Percentiles rank a stretch among this genome's conserved stretches.
Evolutionary conservation across 2,113 vertebrate species (phyloP).

Genomic region (Pygoscelis antarcticus): DNA sequence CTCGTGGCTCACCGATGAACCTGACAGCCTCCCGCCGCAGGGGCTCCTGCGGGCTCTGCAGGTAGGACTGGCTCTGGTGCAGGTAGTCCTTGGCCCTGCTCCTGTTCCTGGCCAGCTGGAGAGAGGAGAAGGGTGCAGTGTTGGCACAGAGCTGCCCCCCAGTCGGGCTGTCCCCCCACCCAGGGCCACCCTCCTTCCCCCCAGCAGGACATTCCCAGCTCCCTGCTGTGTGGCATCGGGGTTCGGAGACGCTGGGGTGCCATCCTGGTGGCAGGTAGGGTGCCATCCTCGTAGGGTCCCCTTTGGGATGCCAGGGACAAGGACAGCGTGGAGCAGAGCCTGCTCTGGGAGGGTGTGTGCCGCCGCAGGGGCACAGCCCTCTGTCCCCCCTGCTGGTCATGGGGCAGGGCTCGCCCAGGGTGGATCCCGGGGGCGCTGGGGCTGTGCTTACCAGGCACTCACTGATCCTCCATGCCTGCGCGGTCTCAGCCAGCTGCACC

Average conservation of each 20-base stretch:
- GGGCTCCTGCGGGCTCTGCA: not conserved
- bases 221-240: rapidly evolving
- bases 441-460: not conserved
- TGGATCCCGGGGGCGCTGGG: rapidly evolving
- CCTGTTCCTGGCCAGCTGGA: not conserved
- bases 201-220: not conserved
- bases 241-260: not conserved
- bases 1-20: not conserved
- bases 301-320: rapidly evolving
- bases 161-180: rapidly evolving
- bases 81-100: not conserved
- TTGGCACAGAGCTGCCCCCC: not conserved
- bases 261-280: not conserved
- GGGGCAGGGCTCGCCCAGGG: not conserved
- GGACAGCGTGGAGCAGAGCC: not conserved
- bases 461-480: rapidly evolving
- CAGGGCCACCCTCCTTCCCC: not conserved
- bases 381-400: rapidly evolving
- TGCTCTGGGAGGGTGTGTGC: rapidly evolving
- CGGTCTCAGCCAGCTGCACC: not conserved
- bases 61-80: not conserved
- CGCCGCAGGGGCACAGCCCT: rapidly evolving
- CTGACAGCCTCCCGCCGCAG: not conserved
- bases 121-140: not conserved
- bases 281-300: not conserved